Conservation (phyloP, 2,888 invertebrate species). For the Subacronicta megacephala region DNA sequence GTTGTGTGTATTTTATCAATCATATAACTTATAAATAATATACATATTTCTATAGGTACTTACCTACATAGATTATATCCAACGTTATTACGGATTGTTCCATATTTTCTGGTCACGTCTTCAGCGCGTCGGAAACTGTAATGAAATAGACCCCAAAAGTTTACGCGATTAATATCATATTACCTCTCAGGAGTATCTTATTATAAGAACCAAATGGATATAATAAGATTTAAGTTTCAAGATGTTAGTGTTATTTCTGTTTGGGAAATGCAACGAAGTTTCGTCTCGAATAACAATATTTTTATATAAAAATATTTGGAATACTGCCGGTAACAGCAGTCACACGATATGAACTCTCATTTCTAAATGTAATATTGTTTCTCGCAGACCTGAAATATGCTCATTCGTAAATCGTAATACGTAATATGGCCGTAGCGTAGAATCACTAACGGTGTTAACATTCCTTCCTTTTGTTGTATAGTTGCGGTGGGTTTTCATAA, state of each 20-base stretch:
- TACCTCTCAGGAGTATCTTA: conserved; percentile 26
- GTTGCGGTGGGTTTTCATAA: no score
- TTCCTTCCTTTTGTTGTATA: not conserved
- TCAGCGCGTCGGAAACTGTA: conserved; percentile 50
- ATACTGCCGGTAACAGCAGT: conserved; percentile 26
- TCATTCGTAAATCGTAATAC: conserved; percentile 14
- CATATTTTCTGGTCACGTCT: conserved; percentile 65
- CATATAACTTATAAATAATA: not conserved
- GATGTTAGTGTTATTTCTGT: no score
- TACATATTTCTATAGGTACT: conserved; percentile 9
- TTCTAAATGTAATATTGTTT: conserved; percentile 44
- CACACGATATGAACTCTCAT: conserved; percentile 36
- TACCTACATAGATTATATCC: conserved; percentile 33
- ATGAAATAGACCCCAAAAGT: conserved; percentile 60
- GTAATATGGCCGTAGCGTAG: conserved; percentile 7
- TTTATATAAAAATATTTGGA: conserved; percentile 27
- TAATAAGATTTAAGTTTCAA: not conserved
- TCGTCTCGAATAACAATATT: conserved; percentile 27
- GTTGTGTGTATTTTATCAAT: conserved; percentile 4
- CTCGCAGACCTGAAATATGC: conserved; percentile 34
- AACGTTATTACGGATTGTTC: conserved; percentile 49
- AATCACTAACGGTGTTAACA: conserved; percentile 29
- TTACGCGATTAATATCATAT: conserved; percentile 58
- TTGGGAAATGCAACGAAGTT: conserved; percentile 2
- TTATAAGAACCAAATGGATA: conserved; percentile 1